Base-by-base conservation (phyloP, 2,797 vertebrate genomes). In the Emydoidea blandingii region DNA sequence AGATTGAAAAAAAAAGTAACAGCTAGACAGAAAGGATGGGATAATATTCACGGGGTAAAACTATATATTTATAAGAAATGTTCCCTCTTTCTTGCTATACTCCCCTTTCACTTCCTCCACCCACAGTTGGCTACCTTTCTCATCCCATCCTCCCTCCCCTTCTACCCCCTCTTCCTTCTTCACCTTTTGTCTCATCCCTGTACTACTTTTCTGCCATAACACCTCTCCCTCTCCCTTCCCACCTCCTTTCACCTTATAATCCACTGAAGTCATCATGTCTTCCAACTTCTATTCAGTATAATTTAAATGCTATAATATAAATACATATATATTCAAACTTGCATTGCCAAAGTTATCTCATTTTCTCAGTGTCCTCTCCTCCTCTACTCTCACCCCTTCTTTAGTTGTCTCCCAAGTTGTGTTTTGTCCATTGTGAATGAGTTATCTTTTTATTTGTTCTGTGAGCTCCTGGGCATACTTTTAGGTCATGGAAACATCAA, bases 1-100 rank as follows among this genome's bases (percentile, higher is more conserved):
- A 95, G 68, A 85, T 94, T 94, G 91, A 85, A 41, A 91, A 91
- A 16, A 93, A 16, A 93, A 68, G 94, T 94, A 59, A 74, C 74
- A 89, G 80, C 19, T 80, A 47, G 76, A 72, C 37, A 89, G 12
- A 85, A 85, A 9, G 37, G 31, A 91, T 2, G 49, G 72, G 37
- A 85, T 86, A 94, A 37, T 91, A 85, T 88, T 92, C 89, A 83
- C 8, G 80, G 54, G 9, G 85, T 19, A 95, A 85, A 97, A 62
- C 52, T 49, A 83, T 83, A 29, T 31, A 59, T 91, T 94, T 49
- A 21, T 49, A 86, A 88, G 68, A 87, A 65, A 50, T 74, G 85
- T 57, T 85, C 44, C 29, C 31, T 8, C 50, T 90, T 92, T 12
- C 72, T 76, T 76, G 5, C 21, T 72, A 1, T 85, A 41, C 44